Base-by-base conservation (phyloP, 2,113 vertebrate species). In the Fregata magnificens region DNA sequence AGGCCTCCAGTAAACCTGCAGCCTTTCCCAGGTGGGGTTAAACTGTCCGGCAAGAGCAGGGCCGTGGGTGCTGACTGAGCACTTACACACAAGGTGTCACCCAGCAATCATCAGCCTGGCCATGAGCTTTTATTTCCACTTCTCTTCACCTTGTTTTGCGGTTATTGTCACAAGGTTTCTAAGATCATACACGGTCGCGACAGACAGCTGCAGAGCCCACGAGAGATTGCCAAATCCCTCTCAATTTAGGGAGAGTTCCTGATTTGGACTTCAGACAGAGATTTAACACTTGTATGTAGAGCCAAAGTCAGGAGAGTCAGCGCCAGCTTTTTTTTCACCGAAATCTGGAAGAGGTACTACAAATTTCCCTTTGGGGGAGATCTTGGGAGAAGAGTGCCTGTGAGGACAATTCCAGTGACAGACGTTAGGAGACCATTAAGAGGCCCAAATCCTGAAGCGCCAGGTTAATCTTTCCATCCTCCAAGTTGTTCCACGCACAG, bases 21-120 rank as follows among this genome's bases (percentile, higher is more conserved):
- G 17, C 13, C 67, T 63, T 77, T 67, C 16, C 42, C 14, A 56
- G 29, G 5, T 31, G 31, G 21, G 3, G 16, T 74, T 52, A 47
- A 71, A 59, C 25, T 9, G 16, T 53, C 32, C 0, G 5, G 10
- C 50, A 59, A 59, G 16, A 76, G 13, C 16, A 53, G 21, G 28
- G 18, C 50, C 2, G 0, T 11, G 45, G 38, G 6, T n/a, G 47
- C 47, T 13, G 13, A 58, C n/a, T 12, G 42, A 73, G 34, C 2
- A 18, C 11, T 62, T 40, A 21, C 8, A 38, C 22, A 73, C 29
- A 42, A 50, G 24, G 13, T 24, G 16, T 31, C 70, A 40, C 34
- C 40, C 22, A 22, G 69, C 36, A 71, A 16, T 52, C 71, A 44
- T 20, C 81, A 63, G 9, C 38, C 34, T 47, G 38, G 50, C 29